phyloP scores from a whole-genome alignment of 2,113 vertebrate species.

The Vombatus ursinus region DNA sequence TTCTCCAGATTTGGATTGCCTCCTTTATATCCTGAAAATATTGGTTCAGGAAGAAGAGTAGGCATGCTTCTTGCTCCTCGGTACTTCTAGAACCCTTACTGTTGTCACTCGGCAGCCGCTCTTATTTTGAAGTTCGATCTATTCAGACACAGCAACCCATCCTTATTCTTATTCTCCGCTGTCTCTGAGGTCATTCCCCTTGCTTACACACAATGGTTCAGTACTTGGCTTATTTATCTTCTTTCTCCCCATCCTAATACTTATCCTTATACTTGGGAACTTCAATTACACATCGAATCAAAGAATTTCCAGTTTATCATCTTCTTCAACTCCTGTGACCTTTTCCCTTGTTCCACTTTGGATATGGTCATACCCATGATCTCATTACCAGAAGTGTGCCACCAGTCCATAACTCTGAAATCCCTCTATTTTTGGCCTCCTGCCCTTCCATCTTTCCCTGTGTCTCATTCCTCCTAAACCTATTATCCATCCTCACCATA shows the following conservation, averaged over 20 bases:
- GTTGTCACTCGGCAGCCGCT: not conserved
- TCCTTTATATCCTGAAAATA: not conserved
- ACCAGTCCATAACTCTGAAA: too few species aligned
- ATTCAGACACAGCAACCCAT: not conserved
- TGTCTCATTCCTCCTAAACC: too few species aligned
- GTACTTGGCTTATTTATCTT: not conserved
- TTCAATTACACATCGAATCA: not conserved
- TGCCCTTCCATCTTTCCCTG: too few species aligned
- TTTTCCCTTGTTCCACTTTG: too few species aligned
- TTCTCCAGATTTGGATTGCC: not conserved
- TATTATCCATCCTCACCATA: not conserved
- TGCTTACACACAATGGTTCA: not conserved
- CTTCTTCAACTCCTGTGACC: not conserved
- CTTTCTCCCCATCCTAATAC: not conserved
- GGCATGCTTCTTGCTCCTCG: not conserved
- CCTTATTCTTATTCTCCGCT: not conserved
- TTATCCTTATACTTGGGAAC: not conserved
- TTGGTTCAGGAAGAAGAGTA: not conserved
- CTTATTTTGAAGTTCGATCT: not conserved
- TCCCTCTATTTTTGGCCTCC: too few species aligned
- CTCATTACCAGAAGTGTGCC: too few species aligned
- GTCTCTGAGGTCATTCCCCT: not conserved
- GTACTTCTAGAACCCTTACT: not conserved
- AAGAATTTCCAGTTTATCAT: not conserved
- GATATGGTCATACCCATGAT: too few species aligned